Conservation (phyloP, 2,888 invertebrate species). For the Aphodius sticticus region DNA sequence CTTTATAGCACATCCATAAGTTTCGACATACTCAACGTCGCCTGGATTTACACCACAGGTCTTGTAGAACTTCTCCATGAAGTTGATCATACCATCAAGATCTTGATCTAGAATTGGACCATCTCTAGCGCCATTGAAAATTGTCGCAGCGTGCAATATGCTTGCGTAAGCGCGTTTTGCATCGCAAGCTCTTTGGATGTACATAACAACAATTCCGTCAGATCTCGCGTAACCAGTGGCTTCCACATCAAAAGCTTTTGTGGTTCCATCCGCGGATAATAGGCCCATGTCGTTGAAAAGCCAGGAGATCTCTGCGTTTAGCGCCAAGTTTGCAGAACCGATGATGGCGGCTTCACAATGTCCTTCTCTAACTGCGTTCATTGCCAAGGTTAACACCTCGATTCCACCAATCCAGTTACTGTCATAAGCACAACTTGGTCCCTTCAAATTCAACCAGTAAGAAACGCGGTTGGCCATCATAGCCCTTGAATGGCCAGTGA, state of each 20-base stretch:
- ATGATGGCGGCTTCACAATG: constrained; percentile 92
- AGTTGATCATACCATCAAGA: constrained; percentile 58
- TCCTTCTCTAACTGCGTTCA: constrained; percentile 83
- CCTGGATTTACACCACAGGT: constrained; percentile 59
- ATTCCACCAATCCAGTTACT: constrained; percentile 73
- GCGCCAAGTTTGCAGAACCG: constrained; percentile 82
- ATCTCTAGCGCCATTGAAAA: constrained; percentile 65
- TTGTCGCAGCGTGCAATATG: constrained; percentile 65
- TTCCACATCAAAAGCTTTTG: constrained; percentile 71
- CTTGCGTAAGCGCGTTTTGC: constrained; percentile 65
- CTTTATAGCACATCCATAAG: constrained; percentile 56
- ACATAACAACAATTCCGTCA: constrained; percentile 78
- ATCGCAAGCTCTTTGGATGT: constrained; percentile 72
- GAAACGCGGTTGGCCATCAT: constrained; percentile 96
- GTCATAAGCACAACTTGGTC: constrained; percentile 68
- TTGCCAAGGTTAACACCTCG: constrained; percentile 70
- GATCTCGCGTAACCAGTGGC: constrained; percentile 87
- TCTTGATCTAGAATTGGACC: constrained; percentile 53
- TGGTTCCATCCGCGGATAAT: constrained; percentile 68
- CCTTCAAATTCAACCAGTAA: constrained; percentile 88
- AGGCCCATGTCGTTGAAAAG: constrained; percentile 70
- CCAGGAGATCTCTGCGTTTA: constrained; percentile 68
- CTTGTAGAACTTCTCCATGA: constrained; percentile 65
- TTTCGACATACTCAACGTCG: constrained; percentile 57
- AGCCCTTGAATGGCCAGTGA: constrained; percentile 83